phyloP scores from a whole-genome alignment of 1,140 invertebrate species.

The Oncopeltus fasciatus region DNA sequence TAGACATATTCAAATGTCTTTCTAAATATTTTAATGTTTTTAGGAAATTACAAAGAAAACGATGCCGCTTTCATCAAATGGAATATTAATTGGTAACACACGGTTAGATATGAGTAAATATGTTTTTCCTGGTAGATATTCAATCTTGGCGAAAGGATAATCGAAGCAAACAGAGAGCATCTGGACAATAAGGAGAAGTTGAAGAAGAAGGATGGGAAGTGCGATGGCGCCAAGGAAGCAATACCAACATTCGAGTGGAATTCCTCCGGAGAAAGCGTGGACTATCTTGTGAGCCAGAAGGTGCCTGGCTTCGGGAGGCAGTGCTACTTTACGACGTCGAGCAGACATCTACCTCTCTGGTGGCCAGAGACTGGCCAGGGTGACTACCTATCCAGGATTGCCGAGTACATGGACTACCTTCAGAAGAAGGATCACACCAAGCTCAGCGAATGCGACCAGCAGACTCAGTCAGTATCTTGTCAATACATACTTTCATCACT shows the following conservation, averaged over 20 bases:
- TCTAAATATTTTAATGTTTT: too few relatives aligned
- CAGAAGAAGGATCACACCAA: neutral
- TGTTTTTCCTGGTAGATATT: too few relatives aligned
- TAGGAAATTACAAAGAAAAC: too few relatives aligned
- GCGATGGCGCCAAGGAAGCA: neutral
- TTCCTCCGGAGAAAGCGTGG: neutral
- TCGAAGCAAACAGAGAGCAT: too few relatives aligned
- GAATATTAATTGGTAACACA: too few relatives aligned
- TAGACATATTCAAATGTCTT: too few relatives aligned
- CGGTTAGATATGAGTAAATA: too few relatives aligned
- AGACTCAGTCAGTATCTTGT: too few relatives aligned
- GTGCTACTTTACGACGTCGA: neutral
- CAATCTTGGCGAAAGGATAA: too few relatives aligned
- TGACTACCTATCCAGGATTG: neutral
- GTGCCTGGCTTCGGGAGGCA: neutral
- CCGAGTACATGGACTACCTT: neutral
- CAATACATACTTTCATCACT: too few relatives aligned
- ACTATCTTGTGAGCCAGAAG: neutral
- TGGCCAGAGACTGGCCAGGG: neutral
- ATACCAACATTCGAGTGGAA: neutral
- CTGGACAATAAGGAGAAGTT: too few relatives aligned
- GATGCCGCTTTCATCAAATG: too few relatives aligned
- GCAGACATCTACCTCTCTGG: neutral
- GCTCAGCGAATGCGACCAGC: neutral
- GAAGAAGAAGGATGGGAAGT: neutral